Evolutionary conservation across 2,797 vertebrate genomes (phyloP), one percentile per base, ranked within the genome.

Genomic region (Anabas testudineus): DNA sequence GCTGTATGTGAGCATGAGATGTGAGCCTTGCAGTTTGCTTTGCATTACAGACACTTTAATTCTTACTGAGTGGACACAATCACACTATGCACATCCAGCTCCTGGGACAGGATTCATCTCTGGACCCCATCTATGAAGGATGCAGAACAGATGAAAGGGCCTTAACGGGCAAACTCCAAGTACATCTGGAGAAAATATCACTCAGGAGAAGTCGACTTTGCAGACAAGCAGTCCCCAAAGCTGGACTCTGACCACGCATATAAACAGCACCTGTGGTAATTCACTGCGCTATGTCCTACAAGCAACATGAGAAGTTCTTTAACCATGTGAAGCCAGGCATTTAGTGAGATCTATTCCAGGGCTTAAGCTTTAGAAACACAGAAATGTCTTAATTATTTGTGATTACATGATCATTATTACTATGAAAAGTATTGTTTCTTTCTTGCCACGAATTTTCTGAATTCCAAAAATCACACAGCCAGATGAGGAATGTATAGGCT

Each of bases 1-100:
- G 34, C 24, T 45, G 32, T 43, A 21, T 88, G 87, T 79, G 60
- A 88, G 88, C n/a, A n/a, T n/a, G n/a, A 92, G 88, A 88, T 89
- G 88, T 83, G 45, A 41, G 32, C 7, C 22, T 63, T 67, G 67
- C 55, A 54, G 60, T 52, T 55, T 65, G 39, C 55, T 62, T 46
- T 55, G 63, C 57, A 49, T 72, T 67, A 62, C 54, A 63, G 71
- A 74, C 28, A 19, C 61, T 68, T 84, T 47, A 41, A 70, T 84
- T 71, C 73, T 78, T 83, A 63, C 65, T 1, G 39, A 71, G 67
- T 19, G 12, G 71, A 82, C 71, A 42, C 60, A 43, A 1, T 13
- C 36, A 42, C 56, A 49, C 64, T 51, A 64, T 36, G 36, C 49
- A 58, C 66, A 19, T 43, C 37, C 22, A 60, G 71, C 78, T 75